phyloP scores from a whole-genome alignment of 1,140 invertebrate species.

The Ylistrum balloti region DNA sequence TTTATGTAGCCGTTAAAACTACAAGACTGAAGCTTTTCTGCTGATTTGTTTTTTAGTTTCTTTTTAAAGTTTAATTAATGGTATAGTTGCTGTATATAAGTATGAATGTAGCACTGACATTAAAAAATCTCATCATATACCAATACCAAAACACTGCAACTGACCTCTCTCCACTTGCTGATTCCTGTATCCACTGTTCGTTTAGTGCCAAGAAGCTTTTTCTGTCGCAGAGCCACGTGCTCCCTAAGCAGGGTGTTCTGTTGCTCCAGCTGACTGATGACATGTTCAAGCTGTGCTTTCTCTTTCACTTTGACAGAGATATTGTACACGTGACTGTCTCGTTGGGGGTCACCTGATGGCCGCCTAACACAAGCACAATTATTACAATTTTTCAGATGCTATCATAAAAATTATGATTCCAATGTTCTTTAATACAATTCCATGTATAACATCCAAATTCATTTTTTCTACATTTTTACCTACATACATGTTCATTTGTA shows the following conservation, averaged over 20 bases:
- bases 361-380: not conserved
- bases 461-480: no score
- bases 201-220: slow-evolving; percentile 43
- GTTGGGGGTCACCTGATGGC: slow-evolving; percentile 36
- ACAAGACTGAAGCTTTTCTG: no score
- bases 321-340: slow-evolving; percentile 42
- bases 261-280: slow-evolving; percentile 40
- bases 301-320: slow-evolving; percentile 44
- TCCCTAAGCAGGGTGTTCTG: slow-evolving; percentile 52
- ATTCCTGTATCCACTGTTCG: slow-evolving; percentile 42
- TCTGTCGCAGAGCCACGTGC: slow-evolving; percentile 37
- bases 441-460: no score
- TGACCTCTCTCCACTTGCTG: slow-evolving; percentile 42
- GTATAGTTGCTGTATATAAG: no score
- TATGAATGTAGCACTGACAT: no score
- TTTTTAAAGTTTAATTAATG: no score
- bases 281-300: slow-evolving; percentile 41
- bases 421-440: no score
- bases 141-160: not conserved
- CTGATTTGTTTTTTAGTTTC: no score
- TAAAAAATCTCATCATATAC: no score
- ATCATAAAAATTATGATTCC: no score
- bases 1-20: no score
- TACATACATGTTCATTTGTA: no score
- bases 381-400: not conserved